Evolutionary conservation across 2,888 invertebrate genomes (phyloP).

Genomic region (Acrobasis consociella): DNA sequence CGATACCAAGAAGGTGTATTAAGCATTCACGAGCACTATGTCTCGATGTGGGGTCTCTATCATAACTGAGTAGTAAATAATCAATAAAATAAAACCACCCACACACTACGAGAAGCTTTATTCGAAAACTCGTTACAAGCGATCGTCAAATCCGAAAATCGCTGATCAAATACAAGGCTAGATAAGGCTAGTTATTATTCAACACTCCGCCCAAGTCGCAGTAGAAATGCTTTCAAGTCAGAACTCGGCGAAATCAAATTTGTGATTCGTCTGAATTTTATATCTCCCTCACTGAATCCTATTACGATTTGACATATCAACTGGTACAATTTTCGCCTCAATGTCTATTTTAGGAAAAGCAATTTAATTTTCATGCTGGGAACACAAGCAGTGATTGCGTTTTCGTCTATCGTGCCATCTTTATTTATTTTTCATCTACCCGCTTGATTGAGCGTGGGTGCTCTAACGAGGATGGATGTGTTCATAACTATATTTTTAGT

Average conservation of each 20-base stretch:
- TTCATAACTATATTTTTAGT: too few species aligned
- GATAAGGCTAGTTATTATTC: slow-evolving; percentile 17
- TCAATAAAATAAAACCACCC: too few species aligned
- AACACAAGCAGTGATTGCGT: slow-evolving; percentile 9
- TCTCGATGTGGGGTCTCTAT: too few species aligned
- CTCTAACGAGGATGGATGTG: too few species aligned
- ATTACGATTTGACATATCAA: slow-evolving; percentile 23
- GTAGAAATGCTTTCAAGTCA: slow-evolving; percentile 19
- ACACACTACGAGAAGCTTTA: too few species aligned
- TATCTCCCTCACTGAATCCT: slow-evolving; percentile 17
- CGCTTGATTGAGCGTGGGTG: background rate
- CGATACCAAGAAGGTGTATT: too few species aligned
- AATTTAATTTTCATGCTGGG: slow-evolving; percentile 8
- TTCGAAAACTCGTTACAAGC: background rate
- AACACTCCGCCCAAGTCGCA: slow-evolving; percentile 7
- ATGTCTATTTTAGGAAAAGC: slow-evolving; percentile 15
- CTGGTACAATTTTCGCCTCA: slow-evolving; percentile 15
- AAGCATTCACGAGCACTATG: too few species aligned
- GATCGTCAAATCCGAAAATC: background rate
- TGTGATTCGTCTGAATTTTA: slow-evolving; percentile 16
- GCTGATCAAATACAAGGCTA: slow-evolving; percentile 2
- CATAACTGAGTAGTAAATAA: too few species aligned
- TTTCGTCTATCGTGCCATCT: background rate
- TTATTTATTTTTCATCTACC: slow-evolving; percentile 7
- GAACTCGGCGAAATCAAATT: slow-evolving; percentile 21